These are phyloP conservation scores for Antedon mediterranea DNA, from an alignment of 53 echinoderm and acorn worm genomes.

Conservation along the genomic window DNA sequence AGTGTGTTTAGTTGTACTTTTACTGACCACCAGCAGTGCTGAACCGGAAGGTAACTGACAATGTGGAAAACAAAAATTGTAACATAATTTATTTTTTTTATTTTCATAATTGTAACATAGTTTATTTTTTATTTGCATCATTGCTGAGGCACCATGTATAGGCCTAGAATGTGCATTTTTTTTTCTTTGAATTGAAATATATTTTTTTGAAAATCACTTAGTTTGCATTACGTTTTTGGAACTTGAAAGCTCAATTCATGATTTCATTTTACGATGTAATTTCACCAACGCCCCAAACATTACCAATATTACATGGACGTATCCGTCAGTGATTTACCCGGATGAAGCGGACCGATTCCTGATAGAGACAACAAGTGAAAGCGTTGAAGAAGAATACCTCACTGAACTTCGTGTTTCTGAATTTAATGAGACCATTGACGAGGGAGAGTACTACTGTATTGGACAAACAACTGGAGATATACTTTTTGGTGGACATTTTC, in stretches of 20 bases:
- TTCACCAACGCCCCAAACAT: neutral
- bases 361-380: neutral
- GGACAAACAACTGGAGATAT: neutral
- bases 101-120: no score
- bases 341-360: neutral
- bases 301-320: neutral
- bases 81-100: no score
- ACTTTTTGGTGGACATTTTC: neutral
- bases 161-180: no score
- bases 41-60: no score
- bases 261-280: neutral
- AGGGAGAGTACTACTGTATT: neutral
- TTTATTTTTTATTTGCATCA: no score
- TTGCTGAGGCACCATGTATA: no score
- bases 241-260: neutral
- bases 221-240: neutral
- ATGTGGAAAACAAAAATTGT: no score
- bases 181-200: no score
- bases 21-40: no score
- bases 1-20: no score
- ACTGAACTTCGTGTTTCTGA: neutral
- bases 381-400: neutral
- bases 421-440: neutral
- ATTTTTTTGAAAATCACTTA: no score
- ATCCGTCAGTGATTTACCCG: neutral